phyloP scores from a whole-genome alignment of 2,797 vertebrate genomes.

The Huso huso region DNA sequence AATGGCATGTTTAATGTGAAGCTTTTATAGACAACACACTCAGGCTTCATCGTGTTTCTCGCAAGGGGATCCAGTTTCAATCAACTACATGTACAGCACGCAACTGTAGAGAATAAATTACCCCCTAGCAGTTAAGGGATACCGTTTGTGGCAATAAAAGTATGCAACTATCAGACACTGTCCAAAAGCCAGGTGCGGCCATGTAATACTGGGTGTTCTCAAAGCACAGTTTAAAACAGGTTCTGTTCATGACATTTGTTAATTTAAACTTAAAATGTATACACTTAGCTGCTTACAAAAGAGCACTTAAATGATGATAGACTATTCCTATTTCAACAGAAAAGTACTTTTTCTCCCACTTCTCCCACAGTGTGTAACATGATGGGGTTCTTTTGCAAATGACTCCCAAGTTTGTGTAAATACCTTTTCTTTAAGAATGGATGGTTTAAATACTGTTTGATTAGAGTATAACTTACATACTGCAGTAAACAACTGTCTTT shows the following conservation, averaged over 20 bases:
- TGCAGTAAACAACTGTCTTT: no score
- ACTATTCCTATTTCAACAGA: not conserved
- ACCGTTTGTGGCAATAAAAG: not conserved
- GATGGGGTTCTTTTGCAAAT: no score
- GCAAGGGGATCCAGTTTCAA: slow-evolving; percentile 18
- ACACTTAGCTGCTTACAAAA: not conserved
- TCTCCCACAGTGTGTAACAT: no score
- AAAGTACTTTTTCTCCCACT: not conserved
- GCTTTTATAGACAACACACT: slow-evolving; percentile 9
- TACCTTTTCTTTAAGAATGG: no score
- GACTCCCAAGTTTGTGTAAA: no score
- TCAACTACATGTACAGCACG: slow-evolving; percentile 14
- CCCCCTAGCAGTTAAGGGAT: slow-evolving; percentile 2
- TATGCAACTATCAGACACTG: no score
- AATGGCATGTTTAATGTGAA: slow-evolving; percentile 25
- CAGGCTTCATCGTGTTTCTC: slow-evolving; percentile 18
- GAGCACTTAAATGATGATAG: not conserved
- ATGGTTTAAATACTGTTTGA: no score
- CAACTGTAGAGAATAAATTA: not conserved
- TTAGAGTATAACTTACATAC: no score
- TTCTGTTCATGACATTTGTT: not conserved
- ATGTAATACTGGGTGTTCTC: no score
- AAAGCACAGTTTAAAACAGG: no score
- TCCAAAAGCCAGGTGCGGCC: no score
- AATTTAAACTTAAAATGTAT: not conserved